phyloP scores from a whole-genome alignment of 2,113 vertebrate species.

The Montifringilla adamsi region DNA sequence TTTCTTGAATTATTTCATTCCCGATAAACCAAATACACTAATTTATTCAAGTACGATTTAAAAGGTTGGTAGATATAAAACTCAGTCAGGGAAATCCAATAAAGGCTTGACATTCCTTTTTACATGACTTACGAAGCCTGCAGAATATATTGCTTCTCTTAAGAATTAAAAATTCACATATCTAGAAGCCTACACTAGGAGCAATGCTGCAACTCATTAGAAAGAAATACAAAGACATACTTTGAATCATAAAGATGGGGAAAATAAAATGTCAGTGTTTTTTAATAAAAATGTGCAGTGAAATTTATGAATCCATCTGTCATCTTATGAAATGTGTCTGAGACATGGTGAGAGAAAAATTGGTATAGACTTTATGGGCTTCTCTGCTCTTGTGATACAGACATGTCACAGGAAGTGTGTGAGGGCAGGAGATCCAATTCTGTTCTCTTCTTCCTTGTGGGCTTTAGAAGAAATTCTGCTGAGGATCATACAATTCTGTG shows the following conservation, averaged over 20 bases:
- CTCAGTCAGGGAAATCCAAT: background rate
- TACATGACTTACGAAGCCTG: background rate
- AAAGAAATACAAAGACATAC: background rate
- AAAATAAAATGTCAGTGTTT: background rate
- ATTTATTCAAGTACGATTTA: background rate
- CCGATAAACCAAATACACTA: background rate
- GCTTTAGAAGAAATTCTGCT: background rate
- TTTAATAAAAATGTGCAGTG: background rate
- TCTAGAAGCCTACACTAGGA: background rate
- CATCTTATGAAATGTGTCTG: background rate
- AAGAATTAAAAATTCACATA: background rate
- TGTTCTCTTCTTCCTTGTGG: background rate
- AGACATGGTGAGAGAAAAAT: background rate
- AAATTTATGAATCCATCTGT: background rate
- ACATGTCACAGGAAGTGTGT: accelerated
- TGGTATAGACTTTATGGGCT: background rate
- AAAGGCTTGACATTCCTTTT: background rate
- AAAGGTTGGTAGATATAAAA: background rate
- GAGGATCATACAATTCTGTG: background rate
- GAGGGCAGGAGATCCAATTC: background rate
- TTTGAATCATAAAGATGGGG: background rate
- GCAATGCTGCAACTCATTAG: background rate
- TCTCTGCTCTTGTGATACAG: background rate
- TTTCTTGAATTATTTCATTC: background rate
- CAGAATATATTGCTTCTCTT: background rate